Percentiles rank a stretch among this genome's conserved stretches.
Evolutionary conservation across 2,888 invertebrate species (phyloP).

Genomic region (Aleiodes leptofemur): DNA sequence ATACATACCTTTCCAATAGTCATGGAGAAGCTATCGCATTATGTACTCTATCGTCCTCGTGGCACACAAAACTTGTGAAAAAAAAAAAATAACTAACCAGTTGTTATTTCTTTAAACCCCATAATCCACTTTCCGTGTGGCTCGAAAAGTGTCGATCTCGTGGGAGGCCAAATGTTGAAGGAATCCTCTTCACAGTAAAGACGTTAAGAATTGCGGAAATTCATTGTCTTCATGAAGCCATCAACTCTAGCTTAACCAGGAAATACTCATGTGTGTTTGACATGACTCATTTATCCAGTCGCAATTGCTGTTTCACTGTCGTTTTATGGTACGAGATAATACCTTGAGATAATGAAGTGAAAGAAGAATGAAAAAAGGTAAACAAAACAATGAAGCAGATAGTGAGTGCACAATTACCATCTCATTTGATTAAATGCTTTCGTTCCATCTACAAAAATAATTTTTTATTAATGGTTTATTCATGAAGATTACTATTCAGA

Average conservation of each 20-base stretch:
- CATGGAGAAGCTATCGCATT: conserved; percentile 61
- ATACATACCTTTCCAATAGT: conserved; percentile 23
- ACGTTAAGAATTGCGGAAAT: conserved; percentile 38
- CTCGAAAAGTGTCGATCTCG: conserved; percentile 53
- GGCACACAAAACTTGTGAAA: conserved; percentile 69
- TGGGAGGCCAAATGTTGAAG: conserved; percentile 52
- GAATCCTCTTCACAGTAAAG: conserved; percentile 13
- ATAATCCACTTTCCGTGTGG: conserved; percentile 69
- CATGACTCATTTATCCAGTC: conserved; percentile 25
- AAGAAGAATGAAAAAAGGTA: neutral
- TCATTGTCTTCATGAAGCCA: conserved; percentile 23
- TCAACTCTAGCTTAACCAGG: conserved; percentile 1
- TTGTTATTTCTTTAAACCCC: conserved; percentile 69
- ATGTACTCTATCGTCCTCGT: conserved; percentile 71
- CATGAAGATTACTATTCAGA: neutral
- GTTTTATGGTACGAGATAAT: conserved; percentile 24
- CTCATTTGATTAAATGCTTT: too few relatives aligned
- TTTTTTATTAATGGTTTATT: conserved; percentile 34
- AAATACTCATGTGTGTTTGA: conserved; percentile 5
- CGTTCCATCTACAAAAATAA: conserved; percentile 19
- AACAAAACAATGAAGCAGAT: neutral
- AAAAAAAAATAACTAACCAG: conserved; percentile 24
- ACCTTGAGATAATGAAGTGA: neutral
- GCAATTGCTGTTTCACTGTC: conserved; percentile 15
- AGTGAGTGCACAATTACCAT: conserved; percentile 18